These are phyloP conservation scores for Acyrthosiphon pisum DNA, from an alignment of 1,140 invertebrate species.

Conservation along the genomic window DNA sequence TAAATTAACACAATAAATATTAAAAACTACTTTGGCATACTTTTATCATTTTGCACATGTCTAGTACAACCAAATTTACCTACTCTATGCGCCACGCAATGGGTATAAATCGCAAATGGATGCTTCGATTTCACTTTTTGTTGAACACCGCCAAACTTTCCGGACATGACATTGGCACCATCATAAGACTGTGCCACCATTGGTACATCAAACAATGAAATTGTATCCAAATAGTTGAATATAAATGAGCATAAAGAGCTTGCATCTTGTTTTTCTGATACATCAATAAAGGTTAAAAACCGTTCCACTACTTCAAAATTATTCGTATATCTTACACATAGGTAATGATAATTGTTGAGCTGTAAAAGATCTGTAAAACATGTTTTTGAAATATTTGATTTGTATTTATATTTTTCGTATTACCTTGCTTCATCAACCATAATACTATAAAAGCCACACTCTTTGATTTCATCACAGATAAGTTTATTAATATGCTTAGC, in stretches of 20 bases:
- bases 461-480: conserved; percentile 7
- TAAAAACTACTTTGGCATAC: not conserved
- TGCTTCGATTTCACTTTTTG: not conserved
- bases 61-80: conserved; percentile 11
- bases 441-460: not conserved
- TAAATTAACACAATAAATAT: not conserved
- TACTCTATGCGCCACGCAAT: not conserved
- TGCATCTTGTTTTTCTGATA: not conserved
- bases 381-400: not conserved
- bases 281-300: conserved; percentile 27
- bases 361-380: not conserved
- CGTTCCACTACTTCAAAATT: not conserved
- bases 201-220: not conserved
- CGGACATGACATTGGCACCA: not conserved
- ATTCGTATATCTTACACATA: conserved; percentile 17
- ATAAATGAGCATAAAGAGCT: not conserved
- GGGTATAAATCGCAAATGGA: not conserved
- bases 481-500: not conserved
- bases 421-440: conserved; percentile 26
- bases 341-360: not conserved
- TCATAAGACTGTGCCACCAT: not conserved
- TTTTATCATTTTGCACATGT: not conserved
- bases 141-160: not conserved
- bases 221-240: not conserved
- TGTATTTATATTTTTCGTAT: not conserved